Percentiles rank a stretch among this genome's conserved stretches.
Evolutionary conservation across 1,140 invertebrate species (phyloP).

Genomic region (Psix sp.): DNA sequence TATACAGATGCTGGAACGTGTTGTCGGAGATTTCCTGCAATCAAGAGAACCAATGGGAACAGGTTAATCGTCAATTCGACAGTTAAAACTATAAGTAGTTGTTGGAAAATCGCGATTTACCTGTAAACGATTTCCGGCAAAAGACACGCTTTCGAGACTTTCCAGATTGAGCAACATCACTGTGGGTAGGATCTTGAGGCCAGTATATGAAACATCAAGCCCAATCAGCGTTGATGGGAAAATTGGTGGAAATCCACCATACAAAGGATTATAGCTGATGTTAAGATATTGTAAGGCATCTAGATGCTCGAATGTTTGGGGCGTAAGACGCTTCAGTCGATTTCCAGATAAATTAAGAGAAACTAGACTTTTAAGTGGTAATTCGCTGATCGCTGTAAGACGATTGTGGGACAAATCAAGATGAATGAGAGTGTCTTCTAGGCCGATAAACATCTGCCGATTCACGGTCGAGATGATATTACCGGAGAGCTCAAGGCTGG

Average conservation of each 20-base stretch:
- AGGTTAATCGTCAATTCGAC: conserved; percentile 16
- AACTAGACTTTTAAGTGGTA: conserved; percentile 82
- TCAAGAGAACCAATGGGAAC: conserved; percentile 11
- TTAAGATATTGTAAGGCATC: conserved; percentile 85
- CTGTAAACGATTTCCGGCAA: conserved; percentile 83
- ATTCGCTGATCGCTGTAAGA: conserved; percentile 81
- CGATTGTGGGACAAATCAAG: conserved; percentile 87
- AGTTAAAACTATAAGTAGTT: background rate
- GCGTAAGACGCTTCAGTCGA: conserved; percentile 82
- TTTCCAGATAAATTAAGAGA: conserved; percentile 88
- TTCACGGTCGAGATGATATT: conserved; percentile 86
- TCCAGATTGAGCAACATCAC: conserved; percentile 84
- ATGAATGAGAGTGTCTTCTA: conserved; percentile 84
- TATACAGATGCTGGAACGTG: conserved; percentile 84
- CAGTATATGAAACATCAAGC: conserved; percentile 86
- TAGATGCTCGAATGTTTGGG: conserved; percentile 83
- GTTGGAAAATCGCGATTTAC: conserved; percentile 76
- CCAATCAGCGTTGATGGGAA: conserved; percentile 77
- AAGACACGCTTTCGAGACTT: conserved; percentile 81
- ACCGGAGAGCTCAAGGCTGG: conserved; percentile 85
- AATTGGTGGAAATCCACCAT: conserved; percentile 73
- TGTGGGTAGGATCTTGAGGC: conserved; percentile 82
- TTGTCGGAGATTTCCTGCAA: conserved; percentile 84
- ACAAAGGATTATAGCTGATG: conserved; percentile 85
- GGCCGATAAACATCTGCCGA: conserved; percentile 84